phyloP scores from a whole-genome alignment of 2,888 invertebrate species.

The Venusia cambrica region DNA sequence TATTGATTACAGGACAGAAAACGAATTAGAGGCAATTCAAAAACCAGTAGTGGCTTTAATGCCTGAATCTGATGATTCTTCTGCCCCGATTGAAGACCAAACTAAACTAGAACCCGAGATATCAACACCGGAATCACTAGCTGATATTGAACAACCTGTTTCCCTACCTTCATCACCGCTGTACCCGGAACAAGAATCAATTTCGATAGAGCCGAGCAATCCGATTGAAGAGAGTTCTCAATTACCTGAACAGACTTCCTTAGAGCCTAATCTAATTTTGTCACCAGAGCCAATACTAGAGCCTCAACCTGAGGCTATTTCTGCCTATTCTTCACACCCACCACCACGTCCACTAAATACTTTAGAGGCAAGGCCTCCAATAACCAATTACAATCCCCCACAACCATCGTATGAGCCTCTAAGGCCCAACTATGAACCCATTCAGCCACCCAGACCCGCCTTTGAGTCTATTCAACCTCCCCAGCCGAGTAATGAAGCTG shows the following conservation, averaged over 20 bases:
- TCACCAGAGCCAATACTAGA: too few species aligned
- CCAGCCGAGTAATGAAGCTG: background rate
- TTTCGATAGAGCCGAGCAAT: conserved; percentile 1
- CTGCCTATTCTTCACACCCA: too few species aligned
- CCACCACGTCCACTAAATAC: too few species aligned
- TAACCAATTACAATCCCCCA: too few species aligned
- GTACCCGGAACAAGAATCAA: background rate
- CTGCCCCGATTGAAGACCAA: conserved; percentile 1
- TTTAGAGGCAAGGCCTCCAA: too few species aligned
- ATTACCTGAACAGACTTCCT: too few species aligned
- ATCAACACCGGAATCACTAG: background rate
- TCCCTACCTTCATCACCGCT: background rate
- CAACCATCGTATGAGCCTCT: too few species aligned
- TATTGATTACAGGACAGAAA: conserved; percentile 1
- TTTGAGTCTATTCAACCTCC: background rate
- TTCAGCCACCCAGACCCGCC: conserved; percentile 3
- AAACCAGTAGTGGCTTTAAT: background rate
- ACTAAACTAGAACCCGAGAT: conserved; percentile 1
- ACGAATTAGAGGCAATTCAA: background rate
- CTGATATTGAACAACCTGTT: too few species aligned
- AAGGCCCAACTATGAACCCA: too few species aligned
- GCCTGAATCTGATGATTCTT: background rate
- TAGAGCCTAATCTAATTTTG: too few species aligned
- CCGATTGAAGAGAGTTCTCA: conserved; percentile 3
- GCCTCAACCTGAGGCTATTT: too few species aligned